phyloP scores from a whole-genome alignment of 2,888 invertebrate species.

The Cetonia aurata region DNA sequence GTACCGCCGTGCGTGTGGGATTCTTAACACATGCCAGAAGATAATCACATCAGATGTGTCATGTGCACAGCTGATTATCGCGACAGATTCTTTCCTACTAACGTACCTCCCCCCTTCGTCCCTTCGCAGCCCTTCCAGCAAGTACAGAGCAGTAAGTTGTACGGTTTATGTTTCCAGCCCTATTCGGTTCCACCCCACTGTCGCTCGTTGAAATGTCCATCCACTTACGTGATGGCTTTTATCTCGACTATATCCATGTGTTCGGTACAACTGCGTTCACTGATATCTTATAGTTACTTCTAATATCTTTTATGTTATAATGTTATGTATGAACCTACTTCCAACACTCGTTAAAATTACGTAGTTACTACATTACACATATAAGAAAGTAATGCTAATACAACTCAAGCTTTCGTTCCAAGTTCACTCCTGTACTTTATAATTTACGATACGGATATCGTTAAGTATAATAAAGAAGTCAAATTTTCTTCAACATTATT shows the following conservation, averaged over 20 bases:
- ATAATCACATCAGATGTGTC: conserved; percentile 63
- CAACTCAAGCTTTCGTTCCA: too few species aligned
- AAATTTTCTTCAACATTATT: too few species aligned
- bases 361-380: too few species aligned
- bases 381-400: too few species aligned
- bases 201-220: conserved; percentile 26
- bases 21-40: conserved; percentile 54
- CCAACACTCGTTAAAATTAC: neutral
- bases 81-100: conserved; percentile 32
- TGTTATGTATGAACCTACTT: too few species aligned
- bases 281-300: neutral
- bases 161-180: conserved; percentile 38
- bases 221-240: conserved; percentile 30
- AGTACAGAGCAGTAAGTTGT: conserved; percentile 21
- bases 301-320: neutral
- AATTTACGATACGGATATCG: too few species aligned
- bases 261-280: neutral
- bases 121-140: neutral
- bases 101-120: neutral
- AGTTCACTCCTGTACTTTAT: too few species aligned
- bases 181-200: conserved; percentile 11
- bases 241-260: conserved; percentile 20
- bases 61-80: conserved; percentile 59
- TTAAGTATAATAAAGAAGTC: too few species aligned
- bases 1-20: conserved; percentile 47